Percentiles rank a stretch among this genome's conserved stretches.
These are phyloP conservation scores for Corythornis vintsioides DNA, from an alignment of 2,113 vertebrate genomes.

Conservation along the genomic window DNA sequence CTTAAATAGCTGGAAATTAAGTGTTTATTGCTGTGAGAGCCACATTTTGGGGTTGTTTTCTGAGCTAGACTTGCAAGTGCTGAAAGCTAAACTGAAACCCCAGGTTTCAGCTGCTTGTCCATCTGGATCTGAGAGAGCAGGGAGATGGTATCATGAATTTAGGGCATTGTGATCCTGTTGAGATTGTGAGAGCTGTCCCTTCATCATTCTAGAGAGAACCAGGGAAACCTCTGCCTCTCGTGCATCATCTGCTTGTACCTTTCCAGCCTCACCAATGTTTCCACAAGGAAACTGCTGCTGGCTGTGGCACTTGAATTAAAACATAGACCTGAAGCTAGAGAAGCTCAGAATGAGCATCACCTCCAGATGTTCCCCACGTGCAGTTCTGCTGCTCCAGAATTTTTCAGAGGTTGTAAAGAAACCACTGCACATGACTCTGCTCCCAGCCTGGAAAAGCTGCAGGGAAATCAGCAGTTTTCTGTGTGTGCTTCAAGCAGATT, in stretches of 20 bases:
- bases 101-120: neutral
- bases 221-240: neutral
- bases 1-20: neutral
- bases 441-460: neutral
- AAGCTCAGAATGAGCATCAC: neutral
- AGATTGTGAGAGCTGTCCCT: neutral
- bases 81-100: neutral
- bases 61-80: neutral
- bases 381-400: neutral
- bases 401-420: neutral
- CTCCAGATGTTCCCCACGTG: accelerated
- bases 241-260: no score
- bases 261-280: neutral
- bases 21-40: neutral
- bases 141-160: neutral
- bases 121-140: neutral
- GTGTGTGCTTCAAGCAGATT: neutral
- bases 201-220: neutral
- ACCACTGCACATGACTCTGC: neutral
- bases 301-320: neutral
- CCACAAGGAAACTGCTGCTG: neutral
- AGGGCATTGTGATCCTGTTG: accelerated
- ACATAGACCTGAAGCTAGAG: neutral
- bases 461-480: neutral
- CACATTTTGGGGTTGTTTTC: neutral